Conservation (phyloP, 2,797 vertebrate genomes). For the Rhincodon typus region DNA sequence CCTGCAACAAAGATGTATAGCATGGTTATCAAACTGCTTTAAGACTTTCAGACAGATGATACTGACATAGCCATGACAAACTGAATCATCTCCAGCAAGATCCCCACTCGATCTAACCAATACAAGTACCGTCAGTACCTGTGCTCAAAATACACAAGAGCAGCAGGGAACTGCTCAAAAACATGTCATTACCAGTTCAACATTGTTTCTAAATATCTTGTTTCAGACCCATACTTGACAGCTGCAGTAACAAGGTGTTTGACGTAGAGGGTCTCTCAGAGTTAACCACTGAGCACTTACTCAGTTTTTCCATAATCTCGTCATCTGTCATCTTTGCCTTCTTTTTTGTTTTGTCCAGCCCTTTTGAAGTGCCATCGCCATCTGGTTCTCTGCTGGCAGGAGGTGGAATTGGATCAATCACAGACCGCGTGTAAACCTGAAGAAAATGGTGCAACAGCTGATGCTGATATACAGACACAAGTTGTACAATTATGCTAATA, state of each 20-base stretch:
- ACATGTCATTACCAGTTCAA: background rate
- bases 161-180: no score
- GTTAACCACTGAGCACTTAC: constrained; percentile 57
- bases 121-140: background rate
- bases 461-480: background rate
- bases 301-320: constrained; percentile 96
- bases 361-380: constrained; percentile 69
- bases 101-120: background rate
- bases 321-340: constrained; percentile 95
- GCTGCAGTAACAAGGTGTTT: background rate
- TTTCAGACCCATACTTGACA: background rate
- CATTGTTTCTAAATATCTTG: background rate
- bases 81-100: background rate
- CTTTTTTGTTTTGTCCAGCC: constrained; percentile 81
- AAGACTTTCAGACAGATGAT: background rate
- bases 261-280: background rate
- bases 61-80: background rate
- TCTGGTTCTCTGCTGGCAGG: constrained; percentile 62
- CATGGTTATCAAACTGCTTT: background rate
- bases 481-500: background rate
- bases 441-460: background rate
- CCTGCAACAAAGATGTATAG: constrained; percentile 55
- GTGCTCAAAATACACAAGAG: no score
- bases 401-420: constrained; percentile 88
- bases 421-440: constrained; percentile 88